phyloP scores from a whole-genome alignment of 1,140 invertebrate species.

The Lethrus apterus region DNA sequence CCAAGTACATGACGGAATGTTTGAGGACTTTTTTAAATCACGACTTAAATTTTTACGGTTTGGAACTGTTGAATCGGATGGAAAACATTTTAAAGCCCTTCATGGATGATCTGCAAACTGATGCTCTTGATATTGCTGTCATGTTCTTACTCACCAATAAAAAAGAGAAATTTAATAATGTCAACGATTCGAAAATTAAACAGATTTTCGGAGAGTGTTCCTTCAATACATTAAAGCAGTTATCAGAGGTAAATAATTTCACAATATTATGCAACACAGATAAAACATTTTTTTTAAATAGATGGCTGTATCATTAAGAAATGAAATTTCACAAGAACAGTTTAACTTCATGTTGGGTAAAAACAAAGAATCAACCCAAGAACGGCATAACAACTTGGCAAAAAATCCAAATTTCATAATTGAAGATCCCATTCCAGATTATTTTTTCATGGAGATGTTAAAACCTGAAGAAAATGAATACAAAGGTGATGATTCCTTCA shows the following conservation, averaged over 20 bases:
- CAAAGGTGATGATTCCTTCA: conserved; percentile 5
- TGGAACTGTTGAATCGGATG: conserved; percentile 4
- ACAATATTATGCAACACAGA: background rate
- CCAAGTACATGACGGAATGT: conserved; percentile 11
- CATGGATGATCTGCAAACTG: conserved; percentile 2
- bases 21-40: conserved; percentile 6
- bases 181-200: conserved; percentile 22
- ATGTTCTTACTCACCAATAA: conserved; percentile 18
- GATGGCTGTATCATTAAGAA: conserved; percentile 14
- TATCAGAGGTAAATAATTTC: conserved; percentile 16
- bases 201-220: conserved; percentile 19
- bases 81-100: conserved; percentile 6
- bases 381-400: conserved; percentile 1
- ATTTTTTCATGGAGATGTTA: conserved; percentile 6
- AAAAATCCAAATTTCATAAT: background rate
- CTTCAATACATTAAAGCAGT: conserved; percentile 15
- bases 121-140: conserved; percentile 12
- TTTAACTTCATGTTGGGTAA: conserved; percentile 4
- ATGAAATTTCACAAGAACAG: conserved; percentile 4
- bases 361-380: background rate
- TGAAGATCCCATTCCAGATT: conserved; percentile 3
- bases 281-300: conserved; percentile 4
- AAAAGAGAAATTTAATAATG: conserved; percentile 20
- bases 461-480: conserved; percentile 5
- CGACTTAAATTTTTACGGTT: conserved; percentile 12